Conservation (phyloP, 1,140 invertebrate genomes). For the Hydropsyche tenuis region DNA sequence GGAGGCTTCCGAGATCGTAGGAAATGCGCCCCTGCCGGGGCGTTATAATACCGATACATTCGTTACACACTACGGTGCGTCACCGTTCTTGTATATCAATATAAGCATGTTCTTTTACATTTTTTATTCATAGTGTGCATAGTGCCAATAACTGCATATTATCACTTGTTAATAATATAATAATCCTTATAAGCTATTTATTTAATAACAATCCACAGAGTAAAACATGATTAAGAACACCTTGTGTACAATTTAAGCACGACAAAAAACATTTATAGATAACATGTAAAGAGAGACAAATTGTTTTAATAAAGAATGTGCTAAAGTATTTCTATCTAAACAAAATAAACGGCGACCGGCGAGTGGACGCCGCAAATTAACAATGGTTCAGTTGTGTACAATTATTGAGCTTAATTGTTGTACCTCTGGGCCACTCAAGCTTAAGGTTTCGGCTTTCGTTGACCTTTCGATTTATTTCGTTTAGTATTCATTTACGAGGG, state of each 20-base stretch:
- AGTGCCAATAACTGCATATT: slow-evolving; percentile 65
- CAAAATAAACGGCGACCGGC: slow-evolving; percentile 55
- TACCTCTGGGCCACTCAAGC: slow-evolving; percentile 55
- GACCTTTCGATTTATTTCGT: slow-evolving; percentile 46
- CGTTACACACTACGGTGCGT: slow-evolving; percentile 20
- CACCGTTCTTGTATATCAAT: no score
- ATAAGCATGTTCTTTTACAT: no score
- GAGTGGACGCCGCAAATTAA: slow-evolving; percentile 56
- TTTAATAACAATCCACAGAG: slow-evolving; percentile 62
- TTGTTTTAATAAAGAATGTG: slow-evolving; percentile 63
- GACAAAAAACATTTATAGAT: slow-evolving; percentile 66
- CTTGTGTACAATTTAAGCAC: slow-evolving; percentile 60
- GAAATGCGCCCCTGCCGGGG: background rate
- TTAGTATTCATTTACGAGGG: slow-evolving; percentile 37
- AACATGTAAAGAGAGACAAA: slow-evolving; percentile 63
- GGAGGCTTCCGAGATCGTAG: background rate
- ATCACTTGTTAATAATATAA: slow-evolving; percentile 53
- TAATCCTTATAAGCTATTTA: slow-evolving; percentile 64
- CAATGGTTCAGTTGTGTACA: slow-evolving; percentile 53
- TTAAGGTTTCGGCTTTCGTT: slow-evolving; percentile 50
- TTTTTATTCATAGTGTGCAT: slow-evolving; percentile 46
- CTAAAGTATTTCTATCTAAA: slow-evolving; percentile 62
- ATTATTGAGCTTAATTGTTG: slow-evolving; percentile 56
- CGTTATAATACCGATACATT: slow-evolving; percentile 2
- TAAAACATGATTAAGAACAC: slow-evolving; percentile 59